Evolutionary conservation across 2,113 vertebrate species (phyloP), one percentile per base, ranked within the genome.

Genomic region (Vulpes ferrilata): DNA sequence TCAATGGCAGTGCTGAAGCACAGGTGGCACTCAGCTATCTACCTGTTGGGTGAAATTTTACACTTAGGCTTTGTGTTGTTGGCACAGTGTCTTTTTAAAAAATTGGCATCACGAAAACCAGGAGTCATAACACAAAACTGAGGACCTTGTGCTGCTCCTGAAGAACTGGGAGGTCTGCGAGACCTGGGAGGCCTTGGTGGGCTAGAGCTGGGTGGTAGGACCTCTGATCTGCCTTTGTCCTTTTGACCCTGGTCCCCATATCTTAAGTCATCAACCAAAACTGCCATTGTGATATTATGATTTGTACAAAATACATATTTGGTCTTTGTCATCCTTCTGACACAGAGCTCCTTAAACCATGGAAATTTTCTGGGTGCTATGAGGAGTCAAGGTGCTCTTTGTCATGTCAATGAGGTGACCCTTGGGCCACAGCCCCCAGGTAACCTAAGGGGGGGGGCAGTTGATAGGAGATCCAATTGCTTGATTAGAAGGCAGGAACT

Each of bases 141-240:
- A 81, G 60, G 17, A 4, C 4, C 25, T 74, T 59, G 6, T 3
- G 7, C 53, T 38, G 12, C 65, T 43, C 43, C 38, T 12, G n/a
- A 48, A 35, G 48, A 60, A 11, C 2, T 15, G 5, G 5, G 59
- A 59, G 20, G 59, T 22, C 22, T 25, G 1, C 7, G 13, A 22
- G 9, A 59, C 22, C 15, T 0, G 1, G 6, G 23, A 53, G 35
- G 10, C 17, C 0, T 67, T 17, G 0, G n/a, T 13, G 35, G 5
- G 7, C 13, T 20, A 7, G 22, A 35, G 4, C 35, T 62, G 30
- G 1, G 2, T 4, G 32, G 12, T 2, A 51, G 25, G 38, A 71
- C 1, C 80, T 1, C 2, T 0, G 0, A 11, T 1, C 0, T n/a
- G 3, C 2, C 5, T 11, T 9, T 16, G 22, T 7, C 0, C 0